A percentile compares a stretch with the other conserved stretches of the same genome.
These are phyloP conservation scores for Fopius arisanus DNA, from an alignment of 1,140 invertebrate species.

Conservation along the genomic window DNA sequence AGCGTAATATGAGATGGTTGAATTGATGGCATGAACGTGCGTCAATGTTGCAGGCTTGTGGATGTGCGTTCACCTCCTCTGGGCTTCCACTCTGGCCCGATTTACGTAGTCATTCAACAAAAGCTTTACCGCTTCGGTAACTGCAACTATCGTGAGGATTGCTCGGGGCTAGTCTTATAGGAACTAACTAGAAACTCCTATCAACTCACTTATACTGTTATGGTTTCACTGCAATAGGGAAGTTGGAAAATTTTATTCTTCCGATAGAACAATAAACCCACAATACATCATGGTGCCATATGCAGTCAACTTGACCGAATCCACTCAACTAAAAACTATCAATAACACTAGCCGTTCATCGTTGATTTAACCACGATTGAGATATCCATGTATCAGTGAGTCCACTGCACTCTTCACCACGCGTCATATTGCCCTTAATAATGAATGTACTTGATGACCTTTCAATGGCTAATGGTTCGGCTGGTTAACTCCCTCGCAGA, in stretches of 20 bases:
- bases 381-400: too few species aligned
- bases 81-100: neutral
- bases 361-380: too few species aligned
- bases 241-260: neutral
- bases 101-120: constrained; percentile 30
- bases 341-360: too few species aligned
- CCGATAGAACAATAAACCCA: neutral
- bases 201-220: constrained; percentile 9
- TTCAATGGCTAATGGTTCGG: neutral
- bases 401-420: too few species aligned
- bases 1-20: neutral
- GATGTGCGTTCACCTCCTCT: neutral
- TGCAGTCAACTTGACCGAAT: too few species aligned
- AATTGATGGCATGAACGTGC: neutral
- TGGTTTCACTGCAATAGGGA: neutral
- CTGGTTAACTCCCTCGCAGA: neutral
- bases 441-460: neutral
- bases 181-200: constrained; percentile 5
- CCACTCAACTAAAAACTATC: neutral
- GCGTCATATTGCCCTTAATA: neutral
- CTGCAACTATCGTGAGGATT: constrained; percentile 21
- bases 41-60: neutral
- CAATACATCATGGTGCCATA: neutral
- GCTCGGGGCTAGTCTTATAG: neutral
- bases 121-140: constrained; percentile 31